Percentiles rank a stretch among this genome's conserved stretches.
These are phyloP conservation scores for Napeogenes sylphis DNA, from an alignment of 2,888 invertebrate species.

Conservation along the genomic window DNA sequence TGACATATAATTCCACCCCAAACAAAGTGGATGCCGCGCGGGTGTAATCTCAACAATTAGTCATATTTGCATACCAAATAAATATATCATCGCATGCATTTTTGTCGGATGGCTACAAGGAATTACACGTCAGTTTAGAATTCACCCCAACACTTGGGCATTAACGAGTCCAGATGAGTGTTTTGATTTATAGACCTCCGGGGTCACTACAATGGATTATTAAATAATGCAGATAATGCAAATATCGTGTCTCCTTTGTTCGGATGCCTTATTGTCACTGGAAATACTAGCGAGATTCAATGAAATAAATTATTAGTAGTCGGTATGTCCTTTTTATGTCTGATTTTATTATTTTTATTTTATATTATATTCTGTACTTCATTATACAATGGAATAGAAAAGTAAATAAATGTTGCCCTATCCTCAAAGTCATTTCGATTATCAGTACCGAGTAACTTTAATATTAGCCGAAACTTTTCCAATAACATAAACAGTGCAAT, in stretches of 20 bases:
- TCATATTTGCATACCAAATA: slow-evolving; percentile 65
- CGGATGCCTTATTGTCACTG: slow-evolving; percentile 11
- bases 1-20: background rate
- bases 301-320: background rate
- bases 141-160: slow-evolving; percentile 46
- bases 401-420: background rate
- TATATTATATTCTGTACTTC: background rate
- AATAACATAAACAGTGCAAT: slow-evolving; percentile 1
- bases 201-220: slow-evolving; percentile 46
- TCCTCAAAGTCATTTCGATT: no score
- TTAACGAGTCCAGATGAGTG: slow-evolving; percentile 68
- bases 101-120: slow-evolving; percentile 41
- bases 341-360: background rate
- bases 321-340: background rate
- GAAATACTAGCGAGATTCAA: background rate
- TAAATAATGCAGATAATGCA: slow-evolving; percentile 61
- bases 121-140: slow-evolving; percentile 36
- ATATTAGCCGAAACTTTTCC: background rate
- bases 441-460: no score
- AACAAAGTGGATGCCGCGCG: slow-evolving; percentile 27
- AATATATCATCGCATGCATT: slow-evolving; percentile 66
- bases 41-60: slow-evolving; percentile 70
- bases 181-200: slow-evolving; percentile 66
- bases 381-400: no score
- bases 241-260: slow-evolving; percentile 44